These are phyloP conservation scores for Sus cebifrons DNA, from an alignment of 2,797 vertebrate species.

Conservation along the genomic window DNA sequence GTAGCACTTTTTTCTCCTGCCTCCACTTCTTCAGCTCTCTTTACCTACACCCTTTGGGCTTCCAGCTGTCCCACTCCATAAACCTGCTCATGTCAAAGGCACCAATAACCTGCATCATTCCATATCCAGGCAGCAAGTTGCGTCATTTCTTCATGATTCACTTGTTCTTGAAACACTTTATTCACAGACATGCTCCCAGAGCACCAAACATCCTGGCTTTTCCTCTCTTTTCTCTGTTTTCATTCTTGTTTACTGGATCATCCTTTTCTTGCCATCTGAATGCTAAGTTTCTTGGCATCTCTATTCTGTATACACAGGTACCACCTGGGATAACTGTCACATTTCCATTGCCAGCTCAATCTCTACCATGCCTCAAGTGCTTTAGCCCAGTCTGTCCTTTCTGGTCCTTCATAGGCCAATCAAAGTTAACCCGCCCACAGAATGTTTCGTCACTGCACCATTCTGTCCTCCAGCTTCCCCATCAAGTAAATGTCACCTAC, in stretches of 20 bases:
- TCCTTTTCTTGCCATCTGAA: background rate
- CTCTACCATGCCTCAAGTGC: background rate
- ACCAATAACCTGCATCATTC: background rate
- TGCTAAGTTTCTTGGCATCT: no score
- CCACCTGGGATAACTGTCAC: background rate
- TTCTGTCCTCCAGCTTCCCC: no score
- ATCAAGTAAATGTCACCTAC: background rate
- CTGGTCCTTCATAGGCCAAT: no score
- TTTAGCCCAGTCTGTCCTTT: background rate
- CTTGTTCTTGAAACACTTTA: background rate
- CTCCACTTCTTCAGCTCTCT: background rate
- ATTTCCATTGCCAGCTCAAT: background rate
- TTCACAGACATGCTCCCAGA: background rate
- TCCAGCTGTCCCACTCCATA: background rate
- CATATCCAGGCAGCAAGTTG: background rate
- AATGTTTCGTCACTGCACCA: no score
- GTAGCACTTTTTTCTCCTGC: background rate
- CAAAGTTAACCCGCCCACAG: no score
- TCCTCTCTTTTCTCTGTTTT: background rate
- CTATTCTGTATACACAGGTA: rapidly evolving
- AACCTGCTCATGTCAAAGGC: background rate
- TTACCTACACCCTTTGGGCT: rapidly evolving
- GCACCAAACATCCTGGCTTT: background rate
- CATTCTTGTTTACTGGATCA: background rate
- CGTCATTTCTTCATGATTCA: background rate